Evolutionary conservation across 2,888 invertebrate genomes (phyloP).

Genomic region (Platerodrilus igneus): DNA sequence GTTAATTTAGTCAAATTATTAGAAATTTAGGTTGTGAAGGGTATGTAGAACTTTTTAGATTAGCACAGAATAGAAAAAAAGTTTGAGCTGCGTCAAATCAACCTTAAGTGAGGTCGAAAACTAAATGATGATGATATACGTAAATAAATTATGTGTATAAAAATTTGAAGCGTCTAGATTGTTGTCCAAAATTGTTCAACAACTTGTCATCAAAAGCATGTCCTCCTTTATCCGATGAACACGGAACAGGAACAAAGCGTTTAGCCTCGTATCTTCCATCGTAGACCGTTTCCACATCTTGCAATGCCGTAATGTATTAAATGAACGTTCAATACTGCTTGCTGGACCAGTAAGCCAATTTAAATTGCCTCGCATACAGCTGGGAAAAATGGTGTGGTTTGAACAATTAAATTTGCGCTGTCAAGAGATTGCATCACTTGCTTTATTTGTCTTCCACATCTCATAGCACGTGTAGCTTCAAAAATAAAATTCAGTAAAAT

Average conservation of each 20-base stretch:
- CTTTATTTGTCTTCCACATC: conserved; percentile 7
- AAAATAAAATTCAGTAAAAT: not conserved
- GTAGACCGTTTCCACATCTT: conserved; percentile 16
- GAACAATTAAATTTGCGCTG: conserved; percentile 3
- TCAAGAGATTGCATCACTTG: conserved; percentile 3
- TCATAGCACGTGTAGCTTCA: no score
- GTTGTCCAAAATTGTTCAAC: conserved; percentile 11
- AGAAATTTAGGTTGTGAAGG: no score
- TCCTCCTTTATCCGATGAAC: conserved; percentile 12
- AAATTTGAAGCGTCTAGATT: conserved; percentile 4
- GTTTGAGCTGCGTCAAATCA: no score
- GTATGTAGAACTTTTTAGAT: no score
- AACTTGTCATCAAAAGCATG: conserved; percentile 5
- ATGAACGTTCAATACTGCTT: conserved; percentile 8
- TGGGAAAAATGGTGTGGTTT: conserved; percentile 4
- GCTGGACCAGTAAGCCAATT: no score
- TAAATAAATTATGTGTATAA: conserved; percentile 6
- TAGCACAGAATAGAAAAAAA: no score
- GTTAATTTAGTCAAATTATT: no score
- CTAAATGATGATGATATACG: no score
- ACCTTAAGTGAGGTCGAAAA: no score
- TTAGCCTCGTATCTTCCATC: conserved; percentile 16
- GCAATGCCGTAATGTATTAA: conserved; percentile 9
- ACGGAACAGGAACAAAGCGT: conserved; percentile 12
- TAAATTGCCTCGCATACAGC: conserved; percentile 5